These are phyloP conservation scores for Gopherus flavomarginatus DNA, from an alignment of 2,113 vertebrate genomes.

Conservation along the genomic window DNA sequence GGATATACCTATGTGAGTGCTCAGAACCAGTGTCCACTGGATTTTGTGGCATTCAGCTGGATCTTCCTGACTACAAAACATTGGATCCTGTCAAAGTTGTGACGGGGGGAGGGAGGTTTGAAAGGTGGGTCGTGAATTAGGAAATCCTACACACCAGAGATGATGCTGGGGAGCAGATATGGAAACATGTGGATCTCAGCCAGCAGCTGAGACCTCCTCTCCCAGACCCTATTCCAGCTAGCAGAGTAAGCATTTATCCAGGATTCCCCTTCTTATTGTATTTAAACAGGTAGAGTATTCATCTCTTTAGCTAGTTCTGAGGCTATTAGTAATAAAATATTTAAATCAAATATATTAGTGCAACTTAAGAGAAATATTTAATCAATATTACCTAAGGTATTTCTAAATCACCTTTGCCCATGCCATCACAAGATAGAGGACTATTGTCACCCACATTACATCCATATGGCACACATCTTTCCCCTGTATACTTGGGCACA, in stretches of 20 bases:
- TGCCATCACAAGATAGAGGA: accelerated
- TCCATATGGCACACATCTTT: not conserved
- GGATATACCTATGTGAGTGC: not conserved
- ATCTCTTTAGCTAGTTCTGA: not conserved
- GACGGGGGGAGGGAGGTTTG: accelerated
- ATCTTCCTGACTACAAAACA: not conserved
- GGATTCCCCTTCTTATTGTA: not conserved
- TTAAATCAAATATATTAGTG: not conserved
- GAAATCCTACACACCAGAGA: not conserved
- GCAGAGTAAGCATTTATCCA: accelerated
- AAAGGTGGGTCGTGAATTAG: not conserved
- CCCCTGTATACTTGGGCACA: accelerated
- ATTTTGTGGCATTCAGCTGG: not conserved
- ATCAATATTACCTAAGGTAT: not conserved
- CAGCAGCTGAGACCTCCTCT: no score
- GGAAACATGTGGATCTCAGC: not conserved
- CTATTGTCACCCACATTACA: not conserved
- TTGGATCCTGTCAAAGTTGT: not conserved
- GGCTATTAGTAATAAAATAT: not conserved
- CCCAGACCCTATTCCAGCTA: not conserved
- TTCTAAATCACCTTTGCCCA: not conserved
- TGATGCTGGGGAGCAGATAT: not conserved
- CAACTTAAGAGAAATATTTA: not conserved
- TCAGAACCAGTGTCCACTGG: not conserved
- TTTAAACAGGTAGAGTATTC: not conserved